Evolutionary conservation across 2,113 vertebrate genomes (phyloP).

Genomic region (Spea bombifrons): DNA sequence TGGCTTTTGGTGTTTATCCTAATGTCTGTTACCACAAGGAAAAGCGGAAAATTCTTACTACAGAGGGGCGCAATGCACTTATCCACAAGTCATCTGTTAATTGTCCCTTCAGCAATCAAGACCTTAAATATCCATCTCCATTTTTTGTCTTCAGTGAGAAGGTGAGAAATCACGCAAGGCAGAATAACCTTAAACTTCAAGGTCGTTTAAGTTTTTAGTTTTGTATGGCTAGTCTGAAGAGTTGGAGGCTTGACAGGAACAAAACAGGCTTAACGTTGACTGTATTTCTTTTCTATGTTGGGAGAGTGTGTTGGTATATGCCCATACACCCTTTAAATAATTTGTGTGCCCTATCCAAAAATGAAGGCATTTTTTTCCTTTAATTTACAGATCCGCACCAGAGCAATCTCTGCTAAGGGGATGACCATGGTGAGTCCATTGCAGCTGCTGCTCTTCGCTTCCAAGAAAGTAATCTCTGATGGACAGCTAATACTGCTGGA

Average conservation of each 20-base stretch:
- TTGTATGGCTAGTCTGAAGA: no score
- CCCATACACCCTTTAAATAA: no score
- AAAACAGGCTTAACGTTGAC: no score
- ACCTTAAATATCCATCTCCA: slow-evolving; percentile 85
- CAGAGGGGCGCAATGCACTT: slow-evolving; percentile 91
- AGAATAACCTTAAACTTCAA: no score
- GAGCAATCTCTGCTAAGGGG: slow-evolving; percentile 94
- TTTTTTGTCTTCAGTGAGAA: slow-evolving; percentile 97
- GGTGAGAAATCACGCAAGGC: slow-evolving; percentile 59
- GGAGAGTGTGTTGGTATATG: no score
- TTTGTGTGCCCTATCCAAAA: no score
- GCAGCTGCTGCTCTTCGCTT: slow-evolving; percentile 90
- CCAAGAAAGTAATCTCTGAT: slow-evolving; percentile 83
- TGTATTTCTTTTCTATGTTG: no score
- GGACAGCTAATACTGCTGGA: slow-evolving; percentile 82
- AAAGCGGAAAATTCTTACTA: slow-evolving; percentile 92
- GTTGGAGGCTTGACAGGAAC: not conserved
- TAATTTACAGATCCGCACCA: slow-evolving; percentile 82
- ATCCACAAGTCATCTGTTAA: slow-evolving; percentile 96
- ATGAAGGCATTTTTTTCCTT: slow-evolving; percentile 9
- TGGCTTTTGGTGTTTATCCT: slow-evolving; percentile 90
- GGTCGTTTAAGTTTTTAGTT: no score
- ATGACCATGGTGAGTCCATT: slow-evolving; percentile 93
- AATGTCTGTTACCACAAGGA: slow-evolving; percentile 98
- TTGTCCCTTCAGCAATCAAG: slow-evolving; percentile 93